Conservation (phyloP, 2,113 vertebrate genomes). For the Gymnocephalus cernua region DNA sequence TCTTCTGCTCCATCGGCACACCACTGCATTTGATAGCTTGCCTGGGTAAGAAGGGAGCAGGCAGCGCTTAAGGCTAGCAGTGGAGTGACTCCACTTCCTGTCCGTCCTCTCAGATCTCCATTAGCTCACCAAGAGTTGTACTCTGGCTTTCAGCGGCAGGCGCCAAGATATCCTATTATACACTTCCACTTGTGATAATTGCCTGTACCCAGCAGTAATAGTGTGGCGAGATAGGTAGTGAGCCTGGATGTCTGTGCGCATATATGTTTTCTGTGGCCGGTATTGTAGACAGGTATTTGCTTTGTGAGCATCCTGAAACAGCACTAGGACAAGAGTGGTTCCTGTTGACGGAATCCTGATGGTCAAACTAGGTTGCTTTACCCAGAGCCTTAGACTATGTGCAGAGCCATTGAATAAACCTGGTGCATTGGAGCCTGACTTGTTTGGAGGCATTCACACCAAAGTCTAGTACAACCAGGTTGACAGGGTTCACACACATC, state of each 20-base stretch:
- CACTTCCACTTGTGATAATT: slow-evolving; percentile 64
- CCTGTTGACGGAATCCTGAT: no score
- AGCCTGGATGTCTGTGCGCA: slow-evolving; percentile 10
- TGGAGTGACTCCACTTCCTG: slow-evolving; percentile 46
- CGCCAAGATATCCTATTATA: slow-evolving; percentile 47
- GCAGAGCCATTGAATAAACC: slow-evolving; percentile 26
- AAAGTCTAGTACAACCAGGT: not conserved
- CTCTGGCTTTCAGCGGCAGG: slow-evolving; percentile 40
- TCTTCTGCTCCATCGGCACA: slow-evolving; percentile 31
- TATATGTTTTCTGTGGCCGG: not conserved
- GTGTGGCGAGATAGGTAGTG: not conserved
- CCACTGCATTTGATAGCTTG: slow-evolving; percentile 18
- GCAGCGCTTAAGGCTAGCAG: slow-evolving; percentile 23
- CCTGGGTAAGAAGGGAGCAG: slow-evolving; percentile 17
- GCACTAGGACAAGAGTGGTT: not conserved
- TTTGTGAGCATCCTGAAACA: slow-evolving; percentile 15
- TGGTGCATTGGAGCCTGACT: slow-evolving; percentile 19
- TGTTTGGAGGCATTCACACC: slow-evolving; percentile 13
- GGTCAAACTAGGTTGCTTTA: slow-evolving; percentile 17
- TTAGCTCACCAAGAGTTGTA: slow-evolving; percentile 43
- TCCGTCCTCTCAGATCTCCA: slow-evolving; percentile 51
- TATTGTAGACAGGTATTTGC: slow-evolving; percentile 5
- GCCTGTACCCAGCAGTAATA: slow-evolving; percentile 21
- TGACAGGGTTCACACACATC: not conserved
- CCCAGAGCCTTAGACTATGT: not conserved